Percentiles rank a stretch among this genome's conserved stretches.
Conservation (phyloP, 2,113 vertebrate genomes). For the Bungarus multicinctus region DNA sequence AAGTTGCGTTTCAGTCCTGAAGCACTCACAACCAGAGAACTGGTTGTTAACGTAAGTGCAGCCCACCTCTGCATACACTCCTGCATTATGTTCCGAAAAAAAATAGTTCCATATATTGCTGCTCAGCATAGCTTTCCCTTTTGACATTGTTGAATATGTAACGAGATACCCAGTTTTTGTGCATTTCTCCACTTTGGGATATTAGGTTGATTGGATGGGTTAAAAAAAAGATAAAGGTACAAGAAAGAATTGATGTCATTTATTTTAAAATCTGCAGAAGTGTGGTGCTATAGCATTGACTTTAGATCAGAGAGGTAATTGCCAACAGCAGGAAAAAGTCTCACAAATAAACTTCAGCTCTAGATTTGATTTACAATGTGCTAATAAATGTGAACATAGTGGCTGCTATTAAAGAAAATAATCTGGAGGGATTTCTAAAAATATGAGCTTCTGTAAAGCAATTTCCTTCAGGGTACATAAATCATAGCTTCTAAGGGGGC, state of each 20-base stretch:
- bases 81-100: background rate
- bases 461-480: conserved; percentile 9
- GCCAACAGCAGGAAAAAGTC: conserved; percentile 30
- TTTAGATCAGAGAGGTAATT: conserved; percentile 47
- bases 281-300: conserved; percentile 37
- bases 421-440: conserved; percentile 33
- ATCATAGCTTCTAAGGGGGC: background rate
- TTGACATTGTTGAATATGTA: conserved; percentile 3
- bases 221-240: conserved; percentile 1
- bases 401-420: conserved; percentile 35
- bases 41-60: too few species aligned
- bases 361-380: conserved; percentile 38
- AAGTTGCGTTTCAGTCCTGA: too few species aligned
- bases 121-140: background rate
- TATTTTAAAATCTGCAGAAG: conserved; percentile 24
- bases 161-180: background rate
- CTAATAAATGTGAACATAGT: conserved; percentile 35
- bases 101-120: background rate
- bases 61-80: background rate
- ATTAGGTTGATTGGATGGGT: background rate
- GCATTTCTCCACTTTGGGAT: background rate
- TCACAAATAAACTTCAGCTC: conserved; percentile 19
- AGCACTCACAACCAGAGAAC: too few species aligned
- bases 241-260: conserved; percentile 35
- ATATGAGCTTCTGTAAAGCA: conserved; percentile 3